Percentiles rank a stretch among this genome's conserved stretches.
phyloP scores from a whole-genome alignment of 2,113 vertebrate genomes.

The Myxocyprinus asiaticus region DNA sequence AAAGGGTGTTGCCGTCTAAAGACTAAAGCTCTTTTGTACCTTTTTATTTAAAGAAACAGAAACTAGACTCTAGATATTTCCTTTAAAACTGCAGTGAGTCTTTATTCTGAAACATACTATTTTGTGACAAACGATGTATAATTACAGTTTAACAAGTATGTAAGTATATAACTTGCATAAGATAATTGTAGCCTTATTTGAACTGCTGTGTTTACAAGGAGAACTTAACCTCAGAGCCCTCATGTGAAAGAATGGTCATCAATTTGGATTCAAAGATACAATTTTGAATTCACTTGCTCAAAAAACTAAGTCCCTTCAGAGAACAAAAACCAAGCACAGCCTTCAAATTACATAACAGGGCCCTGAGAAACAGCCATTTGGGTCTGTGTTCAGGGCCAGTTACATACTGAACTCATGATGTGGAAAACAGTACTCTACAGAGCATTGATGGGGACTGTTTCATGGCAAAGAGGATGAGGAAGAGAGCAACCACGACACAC shows the following conservation, averaged over 20 bases:
- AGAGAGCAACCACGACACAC: constrained; percentile 3
- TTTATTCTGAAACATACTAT: neutral
- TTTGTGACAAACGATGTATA: constrained; percentile 15
- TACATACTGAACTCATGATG: constrained; percentile 42
- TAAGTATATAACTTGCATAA: too few species aligned
- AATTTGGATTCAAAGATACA: neutral
- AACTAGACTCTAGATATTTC: neutral
- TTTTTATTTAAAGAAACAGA: constrained; percentile 16
- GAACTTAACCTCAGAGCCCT: neutral
- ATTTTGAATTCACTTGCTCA: neutral
- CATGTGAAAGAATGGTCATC: constrained; percentile 1
- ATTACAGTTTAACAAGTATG: constrained; percentile 38
- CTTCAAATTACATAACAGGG: constrained; percentile 33
- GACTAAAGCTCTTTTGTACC: neutral
- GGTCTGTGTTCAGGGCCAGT: constrained; percentile 27
- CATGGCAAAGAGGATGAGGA: constrained; percentile 14
- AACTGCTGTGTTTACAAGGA: constrained; percentile 14
- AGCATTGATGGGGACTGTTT: constrained; percentile 16
- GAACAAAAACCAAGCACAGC: constrained; percentile 21
- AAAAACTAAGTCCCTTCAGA: neutral
- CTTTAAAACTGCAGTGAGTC: neutral
- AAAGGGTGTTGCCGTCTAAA: constrained; percentile 9
- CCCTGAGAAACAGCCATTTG: constrained; percentile 10
- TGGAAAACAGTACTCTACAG: constrained; percentile 26
- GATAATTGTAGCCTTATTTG: constrained; percentile 26